Evolutionary conservation across 2,113 vertebrate genomes (phyloP).

Genomic region (Lepus timidus): DNA sequence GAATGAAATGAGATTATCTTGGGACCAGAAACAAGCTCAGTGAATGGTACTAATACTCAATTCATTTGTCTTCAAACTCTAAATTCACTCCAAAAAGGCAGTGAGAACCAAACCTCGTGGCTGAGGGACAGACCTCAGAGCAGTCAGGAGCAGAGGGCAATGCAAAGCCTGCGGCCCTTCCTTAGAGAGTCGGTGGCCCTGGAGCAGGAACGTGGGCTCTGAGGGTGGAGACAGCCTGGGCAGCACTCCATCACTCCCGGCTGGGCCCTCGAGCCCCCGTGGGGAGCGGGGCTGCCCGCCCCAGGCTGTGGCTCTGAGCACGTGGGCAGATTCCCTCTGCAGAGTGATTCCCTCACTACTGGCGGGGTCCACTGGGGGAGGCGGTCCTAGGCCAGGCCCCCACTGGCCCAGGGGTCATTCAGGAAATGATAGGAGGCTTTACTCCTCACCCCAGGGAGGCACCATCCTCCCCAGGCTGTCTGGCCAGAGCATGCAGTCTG

Average conservation of each 20-base stretch:
- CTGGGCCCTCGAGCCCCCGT: not conserved
- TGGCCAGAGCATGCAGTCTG: not conserved
- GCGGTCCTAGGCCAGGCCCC: not conserved
- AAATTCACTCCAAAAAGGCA: not conserved
- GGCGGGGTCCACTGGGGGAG: not conserved
- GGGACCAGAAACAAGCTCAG: not conserved
- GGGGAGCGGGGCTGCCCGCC: not conserved
- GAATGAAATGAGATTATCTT: not conserved
- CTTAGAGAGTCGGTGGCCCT: not conserved
- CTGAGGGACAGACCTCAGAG: not conserved
- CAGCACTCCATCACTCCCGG: not conserved
- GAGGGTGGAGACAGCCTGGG: too few species aligned
- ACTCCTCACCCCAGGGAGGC: slow-evolving; percentile 3
- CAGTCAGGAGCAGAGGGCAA: not conserved
- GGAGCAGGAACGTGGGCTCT: not conserved
- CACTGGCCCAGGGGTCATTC: not conserved
- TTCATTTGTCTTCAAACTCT: not conserved
- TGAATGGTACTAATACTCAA: not conserved
- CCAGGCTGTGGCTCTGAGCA: too few species aligned
- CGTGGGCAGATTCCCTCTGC: not conserved
- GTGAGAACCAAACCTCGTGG: not conserved
- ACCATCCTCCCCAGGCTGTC: not conserved
- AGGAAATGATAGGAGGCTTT: not conserved
- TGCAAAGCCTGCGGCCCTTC: not conserved
- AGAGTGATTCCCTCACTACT: not conserved